Evolutionary conservation across 1,140 invertebrate genomes (phyloP).

Genomic region (Trichomalopsis sarcophagae): DNA sequence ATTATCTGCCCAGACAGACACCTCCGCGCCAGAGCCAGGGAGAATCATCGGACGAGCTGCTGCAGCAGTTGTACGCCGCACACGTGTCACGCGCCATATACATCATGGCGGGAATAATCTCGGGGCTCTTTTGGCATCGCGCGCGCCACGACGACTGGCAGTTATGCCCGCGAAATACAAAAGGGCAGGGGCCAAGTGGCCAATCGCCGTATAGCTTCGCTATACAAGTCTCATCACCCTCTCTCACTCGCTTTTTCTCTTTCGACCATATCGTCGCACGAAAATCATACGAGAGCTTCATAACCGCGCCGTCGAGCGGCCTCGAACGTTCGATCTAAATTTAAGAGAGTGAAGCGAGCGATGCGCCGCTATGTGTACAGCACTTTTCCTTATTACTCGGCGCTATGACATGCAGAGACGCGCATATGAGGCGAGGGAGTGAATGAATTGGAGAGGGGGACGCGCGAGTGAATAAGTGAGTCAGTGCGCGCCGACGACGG

Average conservation of each 20-base stretch:
- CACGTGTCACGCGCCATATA: neutral
- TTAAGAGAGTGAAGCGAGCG: constrained; percentile 25
- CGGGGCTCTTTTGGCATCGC: neutral
- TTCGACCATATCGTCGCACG: neutral
- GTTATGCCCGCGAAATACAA: constrained; percentile 10
- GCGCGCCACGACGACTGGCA: neutral
- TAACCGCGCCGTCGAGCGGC: neutral
- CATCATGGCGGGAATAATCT: neutral
- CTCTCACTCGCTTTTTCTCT: neutral
- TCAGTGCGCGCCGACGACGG: neutral
- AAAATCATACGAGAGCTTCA: constrained; percentile 25
- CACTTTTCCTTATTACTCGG: neutral
- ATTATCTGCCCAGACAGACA: too few relatives aligned
- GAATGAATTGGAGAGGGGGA: neutral
- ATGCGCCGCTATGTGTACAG: neutral
- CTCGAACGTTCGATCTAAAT: constrained; percentile 43
- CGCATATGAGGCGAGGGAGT: neutral
- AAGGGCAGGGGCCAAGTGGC: neutral
- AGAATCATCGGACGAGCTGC: too few relatives aligned
- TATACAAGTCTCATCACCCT: neutral
- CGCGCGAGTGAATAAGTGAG: neutral
- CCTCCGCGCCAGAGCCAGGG: too few relatives aligned
- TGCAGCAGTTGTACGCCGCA: too few relatives aligned
- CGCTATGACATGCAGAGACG: too few relatives aligned
- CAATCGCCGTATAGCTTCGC: neutral